Evolutionary conservation across 2,888 invertebrate genomes (phyloP), one percentile per base, ranked within the genome.

Genomic region (Campopleginae sp.): DNA sequence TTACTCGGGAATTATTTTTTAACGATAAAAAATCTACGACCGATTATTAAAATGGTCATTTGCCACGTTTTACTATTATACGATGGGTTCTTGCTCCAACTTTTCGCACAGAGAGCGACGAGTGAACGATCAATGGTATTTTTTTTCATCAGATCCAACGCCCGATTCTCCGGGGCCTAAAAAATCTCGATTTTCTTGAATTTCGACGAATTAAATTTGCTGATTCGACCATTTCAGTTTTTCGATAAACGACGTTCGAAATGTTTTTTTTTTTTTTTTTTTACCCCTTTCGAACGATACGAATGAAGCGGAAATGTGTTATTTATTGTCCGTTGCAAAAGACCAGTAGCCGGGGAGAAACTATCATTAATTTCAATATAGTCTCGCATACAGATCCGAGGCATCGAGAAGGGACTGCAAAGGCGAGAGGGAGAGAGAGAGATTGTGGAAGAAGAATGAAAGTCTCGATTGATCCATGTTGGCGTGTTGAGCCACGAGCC

Each of bases 301-400:
- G 7, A 23, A 23, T 23, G 12, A 27, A 14, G 14, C 12, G 7
- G 27, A 68, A 68, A 44, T 14, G 42, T 14, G 42, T 27, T 46
- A 14, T 48, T 33, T n/a, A 65, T 48, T 33, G 48, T 10, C 8
- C 65, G 8, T 51, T 38, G 78, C 48, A 61, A 79, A 85, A 65
- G 46, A 79, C 82, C 71, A 58, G 82, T 79, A 82, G 85, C 81
- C 10, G 2, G 27, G 63, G 75, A 76, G 71, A 79, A 44, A 51
- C 66, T 88, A 88, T 90, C 90, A 90, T 89, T 88, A 90, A 90
- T 90, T 85, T 86, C 87, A 80, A 85, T 86, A 78, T 78, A 74
- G 71, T 42, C 38, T 75, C 63, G 38, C 38, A 38, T 38, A 80
- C 74, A 80, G 72, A 58, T 31, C 66, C 27, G 80, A 68, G 42